These are phyloP conservation scores for Dascillus cervinus DNA, from an alignment of 2,888 invertebrate species.

Conservation along the genomic window DNA sequence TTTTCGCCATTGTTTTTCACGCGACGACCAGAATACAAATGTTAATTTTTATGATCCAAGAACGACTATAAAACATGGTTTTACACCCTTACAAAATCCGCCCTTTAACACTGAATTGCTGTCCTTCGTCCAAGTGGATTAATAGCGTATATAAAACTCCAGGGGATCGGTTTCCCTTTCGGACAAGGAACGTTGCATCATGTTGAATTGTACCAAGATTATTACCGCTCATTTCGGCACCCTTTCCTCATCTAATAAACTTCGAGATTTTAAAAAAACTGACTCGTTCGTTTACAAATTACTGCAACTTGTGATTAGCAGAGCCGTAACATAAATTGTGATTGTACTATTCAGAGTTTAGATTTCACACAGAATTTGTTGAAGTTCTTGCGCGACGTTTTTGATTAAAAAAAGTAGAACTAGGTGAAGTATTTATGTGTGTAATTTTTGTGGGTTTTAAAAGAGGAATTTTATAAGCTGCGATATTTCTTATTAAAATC, in stretches of 20 bases:
- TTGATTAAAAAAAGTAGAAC: too few species aligned
- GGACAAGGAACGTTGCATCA: slow-evolving; percentile 12
- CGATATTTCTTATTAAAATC: slow-evolving; percentile 16
- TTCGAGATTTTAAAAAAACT: too few species aligned
- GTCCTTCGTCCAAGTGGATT: slow-evolving; percentile 25
- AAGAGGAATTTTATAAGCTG: slow-evolving; percentile 1
- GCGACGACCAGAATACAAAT: slow-evolving; percentile 9
- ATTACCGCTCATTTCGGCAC: too few species aligned
- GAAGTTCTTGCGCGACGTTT: too few species aligned
- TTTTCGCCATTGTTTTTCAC: slow-evolving; percentile 10
- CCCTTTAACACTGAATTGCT: slow-evolving; percentile 26
- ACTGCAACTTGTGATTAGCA: too few species aligned
- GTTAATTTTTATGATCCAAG: slow-evolving; percentile 12
- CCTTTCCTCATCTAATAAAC: too few species aligned
- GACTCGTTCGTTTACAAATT: too few species aligned
- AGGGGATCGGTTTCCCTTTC: slow-evolving; percentile 12
- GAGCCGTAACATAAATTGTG: too few species aligned
- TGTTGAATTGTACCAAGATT: slow-evolving; percentile 6
- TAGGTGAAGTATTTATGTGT: neutral
- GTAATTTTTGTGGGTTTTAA: neutral
- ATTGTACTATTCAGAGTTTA: too few species aligned
- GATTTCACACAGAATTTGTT: too few species aligned
- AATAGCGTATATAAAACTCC: slow-evolving; percentile 15
- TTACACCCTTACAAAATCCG: slow-evolving; percentile 18
- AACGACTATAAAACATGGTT: slow-evolving; percentile 11